Conservation (phyloP, 2,113 vertebrate species). For the Gymnocephalus cernua region DNA sequence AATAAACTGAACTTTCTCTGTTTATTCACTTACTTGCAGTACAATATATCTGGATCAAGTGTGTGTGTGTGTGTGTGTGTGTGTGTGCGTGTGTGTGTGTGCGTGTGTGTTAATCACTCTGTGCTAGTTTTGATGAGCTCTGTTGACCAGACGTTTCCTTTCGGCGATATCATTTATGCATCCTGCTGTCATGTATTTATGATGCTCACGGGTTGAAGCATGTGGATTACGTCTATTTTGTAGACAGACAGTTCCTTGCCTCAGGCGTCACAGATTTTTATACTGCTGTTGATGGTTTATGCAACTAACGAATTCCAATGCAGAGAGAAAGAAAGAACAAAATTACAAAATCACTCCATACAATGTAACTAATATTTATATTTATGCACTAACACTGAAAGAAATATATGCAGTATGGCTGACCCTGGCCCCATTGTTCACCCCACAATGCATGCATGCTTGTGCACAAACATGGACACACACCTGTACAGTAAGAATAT, state of each 20-base stretch:
- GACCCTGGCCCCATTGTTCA: too few relatives aligned
- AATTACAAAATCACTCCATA: not conserved
- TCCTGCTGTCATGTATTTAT: slow-evolving; percentile 40
- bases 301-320: not conserved
- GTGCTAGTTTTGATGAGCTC: not conserved
- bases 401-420: not conserved
- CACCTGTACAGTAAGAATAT: not conserved
- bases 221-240: slow-evolving; percentile 26
- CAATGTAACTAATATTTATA: not conserved
- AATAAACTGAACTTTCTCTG: not conserved
- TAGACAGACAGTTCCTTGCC: slow-evolving; percentile 22
- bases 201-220: slow-evolving; percentile 15
- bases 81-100: not conserved
- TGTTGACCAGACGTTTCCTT: slow-evolving; percentile 3
- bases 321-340: not conserved
- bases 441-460: not conserved
- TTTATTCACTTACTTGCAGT: not conserved
- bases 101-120: not conserved
- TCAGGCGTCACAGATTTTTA: not conserved
- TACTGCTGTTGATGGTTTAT: not conserved
- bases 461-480: not conserved
- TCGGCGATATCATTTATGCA: slow-evolving; percentile 23
- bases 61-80: not conserved
- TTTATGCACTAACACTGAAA: not conserved
- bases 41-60: not conserved